Base-by-base conservation (phyloP, 2,888 invertebrate species). In the Amphimallon solstitiale region DNA sequence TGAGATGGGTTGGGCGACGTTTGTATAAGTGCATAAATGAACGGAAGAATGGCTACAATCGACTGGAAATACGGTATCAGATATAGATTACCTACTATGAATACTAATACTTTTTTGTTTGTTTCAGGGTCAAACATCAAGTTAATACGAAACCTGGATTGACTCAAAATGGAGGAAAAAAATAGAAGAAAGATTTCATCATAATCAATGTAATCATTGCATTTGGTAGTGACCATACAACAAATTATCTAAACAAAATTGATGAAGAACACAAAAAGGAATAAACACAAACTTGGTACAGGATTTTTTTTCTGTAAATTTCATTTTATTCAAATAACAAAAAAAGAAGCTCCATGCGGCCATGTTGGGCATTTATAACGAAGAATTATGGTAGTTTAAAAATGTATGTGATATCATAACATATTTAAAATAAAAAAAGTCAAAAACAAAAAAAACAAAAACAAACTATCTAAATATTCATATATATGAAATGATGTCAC, bases 401-500 rank as follows among this genome's bases (percentile, higher is more conserved):
- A 74, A 77, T 79, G 78, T 79, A 80, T 80, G 79, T 80, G 79
- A 80, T 78, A 79, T 81, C 79, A 80, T 80, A 75, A 75, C 75
- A 54, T 54, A 54, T 54, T 54, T n/a, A 17, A 35, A 52, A 38
- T 29, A 29, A 54, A 14, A 5, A 54, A 14, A 5, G 7, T 40
- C n/a, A 40, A 12, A 40, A 40, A n/a, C n/a, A n/a, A n/a, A 40
- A 5, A 40, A 14, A n/a, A 40, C 40, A 40, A 40, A 38, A 54
- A 19, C 5, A 38, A 12, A 7, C 12, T 38, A 29, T 52, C 34
- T 52, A 52, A 29, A 15, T 76, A 69, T 74, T 76, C 68, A 72
- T 72, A 75, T 77, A 75, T 79, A 79, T 80, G 78, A 78, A 78
- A 79, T 81, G 79, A 80, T 80, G 78, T 80, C 79, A 80, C 80